Base-by-base conservation (phyloP, 2,888 invertebrate genomes). In the Pseudococcus longispinus region DNA sequence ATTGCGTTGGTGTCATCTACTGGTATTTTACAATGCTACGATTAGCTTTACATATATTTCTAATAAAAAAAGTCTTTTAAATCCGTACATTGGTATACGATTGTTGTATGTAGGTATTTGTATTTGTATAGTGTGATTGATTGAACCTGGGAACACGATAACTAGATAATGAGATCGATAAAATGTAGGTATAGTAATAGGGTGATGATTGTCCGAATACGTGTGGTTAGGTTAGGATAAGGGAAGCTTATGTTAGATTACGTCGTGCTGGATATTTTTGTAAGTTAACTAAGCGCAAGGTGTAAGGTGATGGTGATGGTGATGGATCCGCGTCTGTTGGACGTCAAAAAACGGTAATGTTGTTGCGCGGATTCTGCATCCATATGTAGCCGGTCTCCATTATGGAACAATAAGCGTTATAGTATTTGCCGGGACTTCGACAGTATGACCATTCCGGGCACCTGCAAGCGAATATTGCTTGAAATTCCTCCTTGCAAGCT, bases 401-500 rank as follows among this genome's bases (percentile, higher is more conserved):
- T 51, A 97, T 96, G 88, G 96, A 95, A 91, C 97, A 97, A 89
- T 95, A 95, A 6, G 97, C 97, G 90, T 97, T 96, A 91, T 97
- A 97, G 91, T 97, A 97, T 88, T 95, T 93, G 37, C 97, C 97
- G 5, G 96, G 96, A 94, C 96, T 90, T 89, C 96, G 93, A 91
- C 97, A 97, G 90, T 94, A 97, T 0, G 96, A 96, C 95, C 95
- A 96, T 88, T 95, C 93, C 0, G 97, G 97, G 90, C 97, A 97
- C 90, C 95, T 95, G 91, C 97, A 97, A 88, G 96, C 93, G 91
- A 97, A 97, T 89, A 95, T 92, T 89, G 93, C 94, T 91, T 96
- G 96, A 90, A 97, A 97, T 91, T 97, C 97, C 90, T 96, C 96
- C 90, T 97, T 97, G 92, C 97, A 97, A 23, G 96, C 94, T 92